A percentile compares a stretch with the other conserved stretches of the same genome.
Conservation (phyloP, 2,888 invertebrate species). For the Trileptium ribeirensis region DNA sequence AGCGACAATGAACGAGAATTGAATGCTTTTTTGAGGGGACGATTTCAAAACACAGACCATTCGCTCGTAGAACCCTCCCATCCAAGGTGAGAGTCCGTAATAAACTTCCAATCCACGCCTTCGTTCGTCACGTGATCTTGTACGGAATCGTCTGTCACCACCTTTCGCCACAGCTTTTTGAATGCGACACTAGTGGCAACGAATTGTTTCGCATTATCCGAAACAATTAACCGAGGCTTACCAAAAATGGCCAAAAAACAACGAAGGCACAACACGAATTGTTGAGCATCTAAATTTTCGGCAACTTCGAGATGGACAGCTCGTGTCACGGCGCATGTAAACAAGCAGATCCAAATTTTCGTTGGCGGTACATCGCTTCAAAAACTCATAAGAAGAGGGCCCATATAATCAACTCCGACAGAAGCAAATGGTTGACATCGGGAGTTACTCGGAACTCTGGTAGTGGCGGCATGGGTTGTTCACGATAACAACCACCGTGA, state of each 20-base stretch:
- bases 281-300: slow-evolving; percentile 41
- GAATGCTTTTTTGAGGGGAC: not conserved
- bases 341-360: slow-evolving; percentile 19
- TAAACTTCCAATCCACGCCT: not conserved
- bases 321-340: slow-evolving; percentile 20
- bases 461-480: not conserved
- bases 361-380: not conserved
- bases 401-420: slow-evolving; percentile 8
- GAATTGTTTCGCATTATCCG: slow-evolving; percentile 53
- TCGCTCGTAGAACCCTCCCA: not conserved
- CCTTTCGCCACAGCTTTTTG: too few relatives aligned
- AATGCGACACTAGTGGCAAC: not conserved
- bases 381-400: slow-evolving; percentile 1
- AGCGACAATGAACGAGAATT: not conserved
- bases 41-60: not conserved
- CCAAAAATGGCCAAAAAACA: slow-evolving; percentile 44
- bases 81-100: not conserved
- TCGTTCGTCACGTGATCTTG: too few relatives aligned
- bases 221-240: slow-evolving; percentile 44
- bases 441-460: not conserved
- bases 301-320: slow-evolving; percentile 17
- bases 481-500: not conserved
- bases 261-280: slow-evolving; percentile 45
- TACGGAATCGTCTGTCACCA: too few relatives aligned
- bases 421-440: not conserved